Conservation (phyloP, 2,797 vertebrate species). For the Buceros bicornis region DNA sequence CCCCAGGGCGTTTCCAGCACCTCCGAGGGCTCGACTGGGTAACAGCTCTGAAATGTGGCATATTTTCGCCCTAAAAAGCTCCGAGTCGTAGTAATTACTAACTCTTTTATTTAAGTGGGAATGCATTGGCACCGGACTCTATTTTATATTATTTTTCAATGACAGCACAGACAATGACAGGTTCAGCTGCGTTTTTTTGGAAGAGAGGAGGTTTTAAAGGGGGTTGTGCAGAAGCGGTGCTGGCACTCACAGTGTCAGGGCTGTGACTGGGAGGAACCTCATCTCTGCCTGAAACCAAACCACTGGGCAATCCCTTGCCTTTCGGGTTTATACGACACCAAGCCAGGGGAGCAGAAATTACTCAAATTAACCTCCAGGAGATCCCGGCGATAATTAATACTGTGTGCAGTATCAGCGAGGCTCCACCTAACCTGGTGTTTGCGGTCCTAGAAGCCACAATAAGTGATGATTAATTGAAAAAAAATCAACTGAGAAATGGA, state of each 20-base stretch:
- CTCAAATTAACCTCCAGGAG: not conserved
- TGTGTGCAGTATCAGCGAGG: not conserved
- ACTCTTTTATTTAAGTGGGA: not conserved
- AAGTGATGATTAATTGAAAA: not conserved
- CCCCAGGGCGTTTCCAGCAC: constrained; percentile 49
- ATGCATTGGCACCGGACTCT: not conserved
- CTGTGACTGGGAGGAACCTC: not conserved
- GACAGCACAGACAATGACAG: not conserved
- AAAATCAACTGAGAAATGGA: not conserved
- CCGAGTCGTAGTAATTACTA: not conserved
- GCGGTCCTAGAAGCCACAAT: not conserved
- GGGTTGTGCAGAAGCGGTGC: not conserved
- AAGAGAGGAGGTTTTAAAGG: not conserved
- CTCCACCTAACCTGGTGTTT: not conserved
- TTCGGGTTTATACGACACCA: not conserved
- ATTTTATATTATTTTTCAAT: not conserved
- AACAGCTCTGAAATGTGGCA: constrained; percentile 54
- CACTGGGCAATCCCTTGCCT: not conserved
- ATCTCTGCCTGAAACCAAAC: not conserved
- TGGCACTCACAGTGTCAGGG: accelerated
- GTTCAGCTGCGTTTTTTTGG: constrained; percentile 4
- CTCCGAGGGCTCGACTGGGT: constrained; percentile 42
- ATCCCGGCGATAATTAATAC: not conserved
- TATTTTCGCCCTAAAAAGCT: constrained; percentile 29
- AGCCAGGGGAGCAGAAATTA: not conserved